Base-by-base conservation (phyloP, 2,113 vertebrate genomes). In the Tetraodon nigroviridis region DNA sequence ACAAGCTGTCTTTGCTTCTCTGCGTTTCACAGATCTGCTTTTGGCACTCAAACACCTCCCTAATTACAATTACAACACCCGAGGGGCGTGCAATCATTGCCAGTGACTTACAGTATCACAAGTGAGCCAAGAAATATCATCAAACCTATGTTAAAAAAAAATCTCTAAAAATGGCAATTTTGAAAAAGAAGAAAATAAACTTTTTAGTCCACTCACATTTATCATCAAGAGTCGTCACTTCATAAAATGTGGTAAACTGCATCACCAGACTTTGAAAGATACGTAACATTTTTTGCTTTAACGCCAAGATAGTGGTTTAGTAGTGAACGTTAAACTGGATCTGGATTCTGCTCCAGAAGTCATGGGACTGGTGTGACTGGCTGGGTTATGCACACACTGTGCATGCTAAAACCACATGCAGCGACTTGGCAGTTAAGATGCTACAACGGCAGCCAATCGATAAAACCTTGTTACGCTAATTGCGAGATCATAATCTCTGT, bases 401-500 rank as follows among this genome's bases (percentile, higher is more conserved):
- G 82, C 81, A 86, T 80, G 81, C 73, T 89, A 82, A 81, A 87
- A 85, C 84, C 86, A 87, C 80, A 83, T 86, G 84, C 86, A 61
- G 77, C 49, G 68, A 78, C 86, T 89, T 87, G 87, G 85, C 88
- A 90, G 84, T 67, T 58, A 72, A 76, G 72, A 88, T 65, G 67
- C 82, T 73, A 82, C 79, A 79, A 77, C 78, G 71, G 75, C 74
- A 84, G 83, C 86, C 88, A 87, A 91, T 90, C 89, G 90, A 91
- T 91, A 90, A 89, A 90, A 89, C 82, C 88, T 89, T 88, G 90
- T 90, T 91, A 89, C 88, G 63, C 88, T 91, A 90, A 91, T 90
- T 90, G 88, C 86, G 64, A 88, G 88, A 90, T 90, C 86, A 90
- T 90, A 89, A 90, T 91, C 90, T 89, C 82, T 65, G 55, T 84